Base-by-base conservation (phyloP, 2,113 vertebrate genomes). In the Rhabdomys dilectus region DNA sequence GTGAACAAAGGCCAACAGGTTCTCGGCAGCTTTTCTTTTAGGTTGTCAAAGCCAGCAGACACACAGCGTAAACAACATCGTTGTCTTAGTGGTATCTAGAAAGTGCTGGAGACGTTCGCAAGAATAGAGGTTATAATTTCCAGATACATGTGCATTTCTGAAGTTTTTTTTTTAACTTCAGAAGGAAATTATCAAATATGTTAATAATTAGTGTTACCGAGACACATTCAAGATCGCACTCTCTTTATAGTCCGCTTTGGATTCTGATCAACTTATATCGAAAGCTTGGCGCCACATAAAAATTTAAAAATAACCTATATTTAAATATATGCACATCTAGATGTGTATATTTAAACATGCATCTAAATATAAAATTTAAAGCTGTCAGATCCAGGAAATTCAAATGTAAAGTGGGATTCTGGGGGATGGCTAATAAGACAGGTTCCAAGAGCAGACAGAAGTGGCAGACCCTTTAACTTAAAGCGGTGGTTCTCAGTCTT, bases 291-390 rank as follows among this genome's bases (percentile, higher is more conserved):
- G 75, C 24, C 48, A 70, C 8, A 11, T 62, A 73, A 58, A 94
- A 77, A 75, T 64, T 90, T 95, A 60, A 89, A 93, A 94, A 90
- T 77, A 91, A 96, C 39, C 42, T 90, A 84, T 85, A 87, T 89
- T 92, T 85, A 94, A 94, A 94, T 95, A 72, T n/a, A 64, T 72
- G 31, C 72, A 42, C 21, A 91, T 64, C 80, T 95, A 97, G 75
- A 72, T 70, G 48, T 51, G 26, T 72, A 66, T 31, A 62, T 64
- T 94, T 84, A 82, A 94, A 84, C 58, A 76, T 36, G 21, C 6
- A 93, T 89, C 89, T 91, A 96, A 91, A 95, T 90, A 95, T 73
- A 88, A 58, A 80, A 45, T 88, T 96, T 95, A 95, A 92, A 88
- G 45, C 42, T 97, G 60, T 91, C 72, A 60, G 68, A 89, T 92